These are phyloP conservation scores for Peromyscus leucopus DNA, from an alignment of 2,113 vertebrate species.

Conservation along the genomic window DNA sequence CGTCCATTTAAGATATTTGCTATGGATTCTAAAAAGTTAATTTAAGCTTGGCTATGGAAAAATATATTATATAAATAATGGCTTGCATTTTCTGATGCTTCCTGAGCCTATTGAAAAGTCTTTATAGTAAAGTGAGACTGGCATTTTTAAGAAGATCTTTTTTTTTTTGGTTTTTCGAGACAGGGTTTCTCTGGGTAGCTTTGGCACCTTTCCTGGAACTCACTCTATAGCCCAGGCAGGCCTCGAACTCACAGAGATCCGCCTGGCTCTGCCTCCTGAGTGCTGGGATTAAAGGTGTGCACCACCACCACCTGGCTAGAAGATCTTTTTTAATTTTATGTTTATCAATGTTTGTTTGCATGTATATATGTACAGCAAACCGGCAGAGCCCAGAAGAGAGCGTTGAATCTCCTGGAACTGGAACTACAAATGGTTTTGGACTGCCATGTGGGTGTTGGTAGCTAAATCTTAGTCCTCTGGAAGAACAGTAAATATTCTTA, in stretches of 20 bases:
- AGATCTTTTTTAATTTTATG: background rate
- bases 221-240: no score
- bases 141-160: no score
- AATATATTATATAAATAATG: constrained; percentile 19
- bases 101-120: background rate
- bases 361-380: background rate
- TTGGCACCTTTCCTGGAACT: no score
- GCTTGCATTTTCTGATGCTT: background rate
- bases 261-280: no score
- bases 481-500: background rate
- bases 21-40: background rate
- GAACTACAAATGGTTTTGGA: background rate
- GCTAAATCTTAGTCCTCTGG: background rate
- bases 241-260: no score
- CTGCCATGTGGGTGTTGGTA: background rate
- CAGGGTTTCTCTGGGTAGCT: no score
- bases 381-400: background rate
- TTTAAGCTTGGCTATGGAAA: constrained; percentile 41
- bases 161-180: no score
- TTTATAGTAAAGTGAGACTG: constrained; percentile 8
- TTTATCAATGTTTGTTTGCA: background rate
- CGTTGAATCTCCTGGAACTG: background rate
- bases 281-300: no score
- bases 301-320: no score
- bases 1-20: constrained; percentile 51